Base-by-base conservation (phyloP, 35 echinoderm and acorn worm species). In the Amphiura filiformis region DNA sequence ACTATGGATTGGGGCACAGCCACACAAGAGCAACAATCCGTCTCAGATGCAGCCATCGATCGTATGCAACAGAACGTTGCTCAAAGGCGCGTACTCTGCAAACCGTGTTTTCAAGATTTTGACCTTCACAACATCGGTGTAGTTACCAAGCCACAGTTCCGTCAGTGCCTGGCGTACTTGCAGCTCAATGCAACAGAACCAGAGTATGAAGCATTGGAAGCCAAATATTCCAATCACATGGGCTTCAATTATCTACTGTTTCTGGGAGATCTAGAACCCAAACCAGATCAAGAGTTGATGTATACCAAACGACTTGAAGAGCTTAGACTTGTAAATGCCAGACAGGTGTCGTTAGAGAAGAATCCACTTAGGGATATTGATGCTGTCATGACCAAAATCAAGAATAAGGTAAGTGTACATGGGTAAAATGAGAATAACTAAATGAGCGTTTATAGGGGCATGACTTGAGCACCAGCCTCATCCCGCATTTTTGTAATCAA, bases 91-190 rank as follows among this genome's bases (percentile, higher is more conserved):
- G 93, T 99, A 47, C 87, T 94, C 39, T 57, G 70, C 36, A 99
- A 99, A 76, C 96, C 96, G 0, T 94, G 93, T 81, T 99, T 95
- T 80, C 83, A 85, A 76, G 96, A 99, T 64, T 99, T 94, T 78
- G 96, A 99, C 41, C 90, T 79, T n/a, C 96, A 99, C 87, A 99
- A 99, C 75, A 85, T 91, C 39, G 96, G 96, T 31, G 89, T 91
- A 13, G 93, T 99, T 36, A 99, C 96, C 44, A 87, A 95, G 39
- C 78, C 87, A 34, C 96, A 99, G 84, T 99, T 99, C 81, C 78
- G 96, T 15, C 96, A 99, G 76, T 99, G 96, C 61, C 80, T 99
- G 32, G 90, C 93, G 3, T 99, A 92, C 76, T 81, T 99, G 33
- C 90, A 93, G 11, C 93, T 99, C 32, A 92, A 70, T 40, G 92